Evolutionary conservation across 2,888 invertebrate genomes (phyloP), one percentile per base, ranked within the genome.

Genomic region (Zonitis immaculata): DNA sequence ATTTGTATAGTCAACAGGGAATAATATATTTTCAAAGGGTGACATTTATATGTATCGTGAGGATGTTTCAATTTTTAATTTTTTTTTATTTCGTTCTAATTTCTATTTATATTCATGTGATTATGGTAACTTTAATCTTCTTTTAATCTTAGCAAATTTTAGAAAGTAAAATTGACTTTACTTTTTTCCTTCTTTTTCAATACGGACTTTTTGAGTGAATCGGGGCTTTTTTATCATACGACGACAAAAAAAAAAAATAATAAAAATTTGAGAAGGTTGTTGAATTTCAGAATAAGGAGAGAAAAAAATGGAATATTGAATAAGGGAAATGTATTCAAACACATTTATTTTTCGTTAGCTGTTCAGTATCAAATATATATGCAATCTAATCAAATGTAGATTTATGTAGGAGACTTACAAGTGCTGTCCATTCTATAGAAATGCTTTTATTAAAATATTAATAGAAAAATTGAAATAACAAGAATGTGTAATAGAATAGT

Each of bases 131-230:
- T 9, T 9, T 18, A 35, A 4, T 9, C 6, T 1, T n/a, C n/a
- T 30, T 35, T 1, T 7, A 32, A 14, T 1, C 14, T 32, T 32
- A 14, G 14, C 35, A 35, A 35, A 54, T 54, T 48, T 51, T 35
- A 45, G 28, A 45, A 47, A 25, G 51, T 47, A 35, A 51, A 51
- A 54, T 54, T 54, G 51, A 27, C 42, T 54, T 54, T 47, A 45
- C 27, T 42, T 48, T 54, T 47, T 47, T 51, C 51, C 51, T 51
- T 54, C 44, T 48, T 54, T 47, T 47, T 51, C 51, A 54, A 54
- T 54, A 51, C 51, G 54, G 51, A 51, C 44, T 54, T 54, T 44
- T 51, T 51, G 45, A 44, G 51, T 51, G 51, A 54, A 54, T n/a
- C n/a, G n/a, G n/a, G n/a, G n/a, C n/a, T n/a, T n/a, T n/a, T n/a